Evolutionary conservation across 2,797 vertebrate genomes (phyloP).

Genomic region (Pseudomugil gertrudae): DNA sequence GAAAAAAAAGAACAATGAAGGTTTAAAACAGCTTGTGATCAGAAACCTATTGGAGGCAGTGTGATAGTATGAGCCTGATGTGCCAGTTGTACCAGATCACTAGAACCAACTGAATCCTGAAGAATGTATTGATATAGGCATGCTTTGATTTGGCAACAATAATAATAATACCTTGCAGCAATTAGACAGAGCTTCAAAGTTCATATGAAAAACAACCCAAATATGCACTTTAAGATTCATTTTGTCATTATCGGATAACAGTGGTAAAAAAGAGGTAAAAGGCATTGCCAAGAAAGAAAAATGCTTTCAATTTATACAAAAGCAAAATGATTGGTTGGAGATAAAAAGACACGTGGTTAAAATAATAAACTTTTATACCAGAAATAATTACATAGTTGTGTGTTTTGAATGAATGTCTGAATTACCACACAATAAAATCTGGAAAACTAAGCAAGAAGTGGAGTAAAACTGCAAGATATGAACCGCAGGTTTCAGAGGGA

Average conservation of each 20-base stretch:
- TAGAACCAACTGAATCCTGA: too few relatives aligned
- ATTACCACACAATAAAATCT: not conserved
- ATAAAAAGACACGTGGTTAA: not conserved
- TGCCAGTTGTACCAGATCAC: too few relatives aligned
- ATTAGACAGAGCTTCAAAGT: too few relatives aligned
- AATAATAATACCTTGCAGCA: too few relatives aligned
- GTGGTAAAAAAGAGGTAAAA: too few relatives aligned
- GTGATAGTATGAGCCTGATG: too few relatives aligned
- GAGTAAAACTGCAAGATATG: constrained; percentile 18
- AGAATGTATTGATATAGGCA: too few relatives aligned
- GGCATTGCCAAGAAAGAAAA: not conserved
- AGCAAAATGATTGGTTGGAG: not conserved
- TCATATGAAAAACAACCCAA: too few relatives aligned
- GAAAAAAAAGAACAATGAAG: too few relatives aligned
- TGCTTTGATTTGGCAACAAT: too few relatives aligned
- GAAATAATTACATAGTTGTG: not conserved
- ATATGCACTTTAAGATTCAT: not conserved
- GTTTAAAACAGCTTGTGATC: too few relatives aligned
- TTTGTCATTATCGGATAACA: not conserved
- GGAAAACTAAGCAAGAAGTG: constrained; percentile 14
- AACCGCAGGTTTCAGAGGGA: constrained; percentile 40
- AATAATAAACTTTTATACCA: not conserved
- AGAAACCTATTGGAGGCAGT: too few relatives aligned
- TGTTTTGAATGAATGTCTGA: not conserved
- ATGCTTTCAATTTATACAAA: not conserved